Base-by-base conservation (phyloP, 1,140 invertebrate species). In the Leptonema lineaticorne region DNA sequence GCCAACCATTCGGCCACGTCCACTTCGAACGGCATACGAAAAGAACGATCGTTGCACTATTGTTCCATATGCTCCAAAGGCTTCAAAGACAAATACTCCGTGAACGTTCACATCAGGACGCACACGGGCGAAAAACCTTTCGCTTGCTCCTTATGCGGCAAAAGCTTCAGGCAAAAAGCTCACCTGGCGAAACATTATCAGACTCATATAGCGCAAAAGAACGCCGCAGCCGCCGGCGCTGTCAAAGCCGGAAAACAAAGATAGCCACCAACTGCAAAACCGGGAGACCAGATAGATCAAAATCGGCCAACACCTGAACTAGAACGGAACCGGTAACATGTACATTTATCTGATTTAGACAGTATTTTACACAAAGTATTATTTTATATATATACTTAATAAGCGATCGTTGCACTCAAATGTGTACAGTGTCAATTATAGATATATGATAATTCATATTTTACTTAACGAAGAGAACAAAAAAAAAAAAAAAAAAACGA, bases 111-210 rank as follows among this genome's bases (percentile, higher is more conserved):
- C 79, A 92, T 95, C 67, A 84, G 93, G 73, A 95, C 93, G 29
- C 93, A 96, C 75, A 96, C 93, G 0, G 92, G 92, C 0, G 93
- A 95, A 77, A 95, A 95, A 75, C 93, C 93, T 0, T 96, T 96
- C 76, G 86, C 91, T 6, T 96, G 93, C 76, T 90, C 90, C 8
- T 80, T 94, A 16, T 96, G 94, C 74, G 92, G 92, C 50, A 95
- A 95, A 76, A 93, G 91, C 73, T 95, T 95, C 81, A 86, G 95
- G 16, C 96, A 98, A 79, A 98, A 98, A 78, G 96, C 95, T 0
- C 96, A 98, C 78, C 85, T 98, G 60, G 96, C 96, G 63, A 98
- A 98, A 78, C 96, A 98, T 80, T 96, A 97, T 78, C 93, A 97
- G 79, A 97, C 95, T 18, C 96, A 98, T 79, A 89, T 92, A 67